Percentiles rank a stretch among this genome's conserved stretches.
Conservation (phyloP, 1,140 invertebrate genomes). For the Acyrthosiphon pisum region DNA sequence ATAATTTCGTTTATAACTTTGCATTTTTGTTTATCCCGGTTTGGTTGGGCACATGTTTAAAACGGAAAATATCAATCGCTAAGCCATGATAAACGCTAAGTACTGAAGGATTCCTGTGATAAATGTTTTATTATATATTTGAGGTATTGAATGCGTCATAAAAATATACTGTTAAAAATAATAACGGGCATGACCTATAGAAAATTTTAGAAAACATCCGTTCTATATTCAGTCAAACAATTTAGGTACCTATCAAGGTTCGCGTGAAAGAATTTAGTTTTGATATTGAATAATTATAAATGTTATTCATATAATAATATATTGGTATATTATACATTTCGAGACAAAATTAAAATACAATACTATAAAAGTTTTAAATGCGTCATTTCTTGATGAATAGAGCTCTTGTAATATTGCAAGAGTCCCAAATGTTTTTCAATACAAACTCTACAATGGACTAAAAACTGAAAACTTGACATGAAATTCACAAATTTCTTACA, state of each 20-base stretch:
- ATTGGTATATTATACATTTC: neutral
- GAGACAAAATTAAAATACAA: neutral
- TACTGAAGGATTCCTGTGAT: neutral
- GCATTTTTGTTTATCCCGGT: neutral
- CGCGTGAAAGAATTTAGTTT: neutral
- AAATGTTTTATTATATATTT: neutral
- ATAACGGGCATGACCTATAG: neutral
- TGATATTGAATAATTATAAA: neutral
- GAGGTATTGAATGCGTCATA: no score
- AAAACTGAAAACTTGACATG: neutral
- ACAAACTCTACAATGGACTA: neutral
- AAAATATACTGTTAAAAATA: neutral
- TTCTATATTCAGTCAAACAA: neutral
- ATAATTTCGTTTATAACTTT: neutral
- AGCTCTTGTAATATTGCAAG: neutral
- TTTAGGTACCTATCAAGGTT: neutral
- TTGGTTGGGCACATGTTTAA: neutral
- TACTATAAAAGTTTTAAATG: neutral
- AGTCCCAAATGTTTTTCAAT: neutral
- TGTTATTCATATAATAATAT: neutral
- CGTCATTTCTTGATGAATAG: neutral
- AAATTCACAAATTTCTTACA: neutral
- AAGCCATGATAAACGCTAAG: neutral
- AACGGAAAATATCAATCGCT: neutral
- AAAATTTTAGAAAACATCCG: neutral